These are phyloP conservation scores for Corythoichthys intestinalis DNA, from an alignment of 2,113 vertebrate genomes.

Conservation along the genomic window DNA sequence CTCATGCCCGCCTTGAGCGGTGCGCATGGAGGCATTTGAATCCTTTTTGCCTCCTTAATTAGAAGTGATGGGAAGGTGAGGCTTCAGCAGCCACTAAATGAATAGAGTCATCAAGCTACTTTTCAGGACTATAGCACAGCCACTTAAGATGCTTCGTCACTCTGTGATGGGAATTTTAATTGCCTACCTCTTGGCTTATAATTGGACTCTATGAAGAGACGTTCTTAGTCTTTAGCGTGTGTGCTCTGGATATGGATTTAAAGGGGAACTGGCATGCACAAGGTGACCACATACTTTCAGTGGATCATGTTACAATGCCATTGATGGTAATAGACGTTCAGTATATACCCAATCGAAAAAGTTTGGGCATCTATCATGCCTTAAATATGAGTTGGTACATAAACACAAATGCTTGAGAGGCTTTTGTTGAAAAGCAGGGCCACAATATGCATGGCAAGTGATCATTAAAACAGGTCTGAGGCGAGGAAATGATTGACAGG, in stretches of 20 bases:
- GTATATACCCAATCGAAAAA: no score
- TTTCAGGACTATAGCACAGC: slow-evolving; percentile 63
- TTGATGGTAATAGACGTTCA: no score
- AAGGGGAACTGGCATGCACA: background rate
- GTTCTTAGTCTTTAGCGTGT: slow-evolving; percentile 40
- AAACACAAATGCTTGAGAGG: background rate
- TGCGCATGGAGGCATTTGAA: slow-evolving; percentile 42
- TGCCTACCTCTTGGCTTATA: slow-evolving; percentile 62
- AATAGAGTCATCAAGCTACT: slow-evolving; percentile 74
- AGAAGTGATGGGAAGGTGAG: slow-evolving; percentile 69
- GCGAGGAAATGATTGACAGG: slow-evolving; percentile 7
- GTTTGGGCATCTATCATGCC: no score
- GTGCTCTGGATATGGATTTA: slow-evolving; percentile 35
- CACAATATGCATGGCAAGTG: background rate
- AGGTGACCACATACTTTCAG: slow-evolving; percentile 7
- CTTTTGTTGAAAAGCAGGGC: background rate
- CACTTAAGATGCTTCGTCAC: slow-evolving; percentile 67
- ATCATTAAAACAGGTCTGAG: slow-evolving; percentile 4
- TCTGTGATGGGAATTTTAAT: slow-evolving; percentile 71
- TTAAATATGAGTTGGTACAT: no score
- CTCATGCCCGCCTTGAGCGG: slow-evolving; percentile 23
- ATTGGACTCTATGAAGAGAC: slow-evolving; percentile 64
- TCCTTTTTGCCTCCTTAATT: slow-evolving; percentile 63
- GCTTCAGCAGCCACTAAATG: slow-evolving; percentile 69
- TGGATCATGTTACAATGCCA: no score